Evolutionary conservation across 2,888 invertebrate genomes (phyloP), one percentile per base, ranked within the genome.

Genomic region (Merodon equestris): DNA sequence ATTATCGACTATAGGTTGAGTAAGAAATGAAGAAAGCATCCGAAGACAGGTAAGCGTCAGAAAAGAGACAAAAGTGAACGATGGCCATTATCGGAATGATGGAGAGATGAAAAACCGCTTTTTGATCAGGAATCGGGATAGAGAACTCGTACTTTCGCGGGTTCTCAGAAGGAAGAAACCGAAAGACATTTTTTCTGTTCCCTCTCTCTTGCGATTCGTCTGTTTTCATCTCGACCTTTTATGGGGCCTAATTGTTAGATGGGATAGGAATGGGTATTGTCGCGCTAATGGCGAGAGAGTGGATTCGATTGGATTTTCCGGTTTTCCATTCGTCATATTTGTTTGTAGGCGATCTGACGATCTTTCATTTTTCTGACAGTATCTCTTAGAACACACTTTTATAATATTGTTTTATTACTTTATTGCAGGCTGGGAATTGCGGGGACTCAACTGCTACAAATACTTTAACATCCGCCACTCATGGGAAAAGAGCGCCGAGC

Each of bases 391-490:
- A 9, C 10, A 40, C 1, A 13, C 14, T 45, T 13, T 14, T 45
- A 14, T 15, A 45, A 45, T 45, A 14, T 45, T n/a, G 0, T 51
- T 51, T 51, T 12, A 51, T 27, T 50, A 4, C 83, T 75, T 82
- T 84, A 89, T 93, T 93, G 60, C 93, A 97, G 97, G 96, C 87
- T 97, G 97, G 97, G 96, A 96, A 90, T 91, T 96, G 85, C 93
- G 93, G 90, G 96, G 96, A 86, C 93, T 96, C 86, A 93, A 96
- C 90, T 97, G 97, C 91, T 97, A 97, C 90, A 97, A 96, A 92
- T 97, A 96, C 91, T 97, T 97, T 91, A 96, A 95, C 90, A 97
- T 97, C 88, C 94, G 94, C 89, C 97, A 97, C 91, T 97, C 97
- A 83, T 97, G 97, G 97, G 95, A 96, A 90, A 96, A 96, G 91